Evolutionary conservation across 2,113 vertebrate genomes (phyloP).

Genomic region (Anas platyrhynchos): DNA sequence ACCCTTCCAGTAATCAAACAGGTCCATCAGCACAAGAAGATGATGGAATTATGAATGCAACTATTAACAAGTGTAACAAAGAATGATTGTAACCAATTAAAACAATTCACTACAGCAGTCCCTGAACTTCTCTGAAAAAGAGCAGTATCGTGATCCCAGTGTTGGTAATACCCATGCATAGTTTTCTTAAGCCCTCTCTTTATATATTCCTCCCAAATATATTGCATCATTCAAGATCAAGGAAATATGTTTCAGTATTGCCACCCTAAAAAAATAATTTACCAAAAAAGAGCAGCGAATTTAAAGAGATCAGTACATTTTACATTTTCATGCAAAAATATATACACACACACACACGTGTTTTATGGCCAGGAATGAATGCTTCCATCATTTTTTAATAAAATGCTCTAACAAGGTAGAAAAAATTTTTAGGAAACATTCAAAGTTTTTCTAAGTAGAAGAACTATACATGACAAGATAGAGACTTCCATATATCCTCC

Average conservation of each 20-base stretch:
- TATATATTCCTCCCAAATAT: neutral
- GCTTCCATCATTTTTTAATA: neutral
- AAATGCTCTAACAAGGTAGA: neutral
- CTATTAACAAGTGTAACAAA: neutral
- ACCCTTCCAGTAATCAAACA: neutral
- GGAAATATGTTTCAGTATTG: neutral
- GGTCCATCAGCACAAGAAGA: neutral
- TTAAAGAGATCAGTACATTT: neutral
- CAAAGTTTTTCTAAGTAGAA: neutral
- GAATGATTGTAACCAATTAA: neutral
- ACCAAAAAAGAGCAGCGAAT: neutral
- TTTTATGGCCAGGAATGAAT: neutral
- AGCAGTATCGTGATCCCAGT: neutral
- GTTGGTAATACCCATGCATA: neutral
- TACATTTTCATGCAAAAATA: neutral
- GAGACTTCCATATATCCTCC: neutral
- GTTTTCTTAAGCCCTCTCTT: neutral
- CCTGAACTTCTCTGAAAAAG: neutral
- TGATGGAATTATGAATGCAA: neutral
- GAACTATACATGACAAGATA: neutral
- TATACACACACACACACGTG: too few relatives aligned
- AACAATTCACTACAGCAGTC: neutral
- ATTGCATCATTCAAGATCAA: neutral
- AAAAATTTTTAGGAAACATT: neutral
- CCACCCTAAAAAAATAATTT: neutral